Conservation (phyloP, 2,113 vertebrate species). For the Fulica atra region DNA sequence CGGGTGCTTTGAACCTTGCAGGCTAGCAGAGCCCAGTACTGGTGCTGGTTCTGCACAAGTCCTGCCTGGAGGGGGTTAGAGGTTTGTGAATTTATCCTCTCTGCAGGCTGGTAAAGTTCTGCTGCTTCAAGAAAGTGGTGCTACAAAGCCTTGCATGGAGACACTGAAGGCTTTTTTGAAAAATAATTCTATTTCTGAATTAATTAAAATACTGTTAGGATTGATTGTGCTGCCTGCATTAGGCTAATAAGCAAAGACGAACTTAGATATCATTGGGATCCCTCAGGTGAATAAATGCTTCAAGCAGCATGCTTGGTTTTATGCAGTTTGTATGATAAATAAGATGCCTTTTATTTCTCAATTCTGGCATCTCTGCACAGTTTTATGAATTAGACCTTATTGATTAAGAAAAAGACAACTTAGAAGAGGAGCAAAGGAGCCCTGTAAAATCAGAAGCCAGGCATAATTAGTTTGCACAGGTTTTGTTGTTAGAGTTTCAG, state of each 20-base stretch:
- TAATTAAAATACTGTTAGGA: neutral
- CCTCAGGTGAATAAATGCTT: neutral
- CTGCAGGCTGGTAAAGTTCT: neutral
- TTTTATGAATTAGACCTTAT: conserved; percentile 72
- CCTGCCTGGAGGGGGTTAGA: neutral
- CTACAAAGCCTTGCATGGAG: neutral
- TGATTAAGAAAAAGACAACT: conserved; percentile 59
- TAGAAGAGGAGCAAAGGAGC: conserved; percentile 60
- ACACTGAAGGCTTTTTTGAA: neutral
- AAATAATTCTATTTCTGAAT: neutral
- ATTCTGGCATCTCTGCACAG: conserved; percentile 10
- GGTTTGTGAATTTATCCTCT: neutral
- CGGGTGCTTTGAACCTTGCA: neutral
- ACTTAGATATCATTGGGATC: neutral
- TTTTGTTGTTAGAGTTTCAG: conserved; percentile 78
- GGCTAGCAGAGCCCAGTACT: neutral
- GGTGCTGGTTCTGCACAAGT: neutral
- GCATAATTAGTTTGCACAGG: conserved; percentile 75
- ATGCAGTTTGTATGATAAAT: neutral
- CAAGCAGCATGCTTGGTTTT: neutral
- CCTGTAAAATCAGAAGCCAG: conserved; percentile 67
- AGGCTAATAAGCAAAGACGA: neutral
- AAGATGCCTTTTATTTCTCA: conserved; percentile 34
- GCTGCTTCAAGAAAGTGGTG: neutral
- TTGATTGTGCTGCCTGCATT: neutral